These are phyloP conservation scores for Aplochiton taeniatus DNA, from an alignment of 2,797 vertebrate species.

Conservation along the genomic window DNA sequence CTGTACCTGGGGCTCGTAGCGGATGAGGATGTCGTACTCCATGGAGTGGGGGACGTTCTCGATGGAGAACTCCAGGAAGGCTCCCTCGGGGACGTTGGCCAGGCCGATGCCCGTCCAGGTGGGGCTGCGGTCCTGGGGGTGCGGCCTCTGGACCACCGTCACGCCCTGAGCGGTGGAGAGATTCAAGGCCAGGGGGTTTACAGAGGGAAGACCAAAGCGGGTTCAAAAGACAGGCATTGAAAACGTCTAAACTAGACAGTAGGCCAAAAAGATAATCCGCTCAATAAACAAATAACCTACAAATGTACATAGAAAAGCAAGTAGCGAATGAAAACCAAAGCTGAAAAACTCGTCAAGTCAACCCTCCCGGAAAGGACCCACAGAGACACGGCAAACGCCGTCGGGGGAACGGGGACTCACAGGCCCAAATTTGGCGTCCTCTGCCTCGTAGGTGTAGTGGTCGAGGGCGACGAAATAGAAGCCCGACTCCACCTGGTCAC, in stretches of 20 bases:
- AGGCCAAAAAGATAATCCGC: too few species aligned
- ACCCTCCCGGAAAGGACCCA: not conserved
- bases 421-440: constrained; percentile 87
- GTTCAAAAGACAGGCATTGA: not conserved
- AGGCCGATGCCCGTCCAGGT: constrained; percentile 96
- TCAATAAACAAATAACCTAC: too few species aligned
- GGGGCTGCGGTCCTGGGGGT: constrained; percentile 83
- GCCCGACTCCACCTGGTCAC: constrained; percentile 90
- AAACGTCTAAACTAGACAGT: too few species aligned
- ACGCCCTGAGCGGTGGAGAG: constrained; percentile 77
- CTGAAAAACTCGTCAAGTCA: too few species aligned
- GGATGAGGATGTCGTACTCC: constrained; percentile 94
- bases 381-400: not conserved
- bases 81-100: constrained; percentile 90
- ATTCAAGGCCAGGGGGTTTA: not conserved
- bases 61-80: constrained; percentile 89
- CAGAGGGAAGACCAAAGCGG: not conserved
- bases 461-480: constrained; percentile 94
- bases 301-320: too few species aligned
- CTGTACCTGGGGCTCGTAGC: constrained; percentile 94
- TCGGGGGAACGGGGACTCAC: constrained; percentile 75
- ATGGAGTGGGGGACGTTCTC: constrained; percentile 93
- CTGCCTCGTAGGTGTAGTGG: constrained; percentile 95
- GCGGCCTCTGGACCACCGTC: constrained; percentile 81
- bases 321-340: too few species aligned